These are phyloP conservation scores for Aphyosemion australe DNA, from an alignment of 2,113 vertebrate genomes.

Conservation along the genomic window DNA sequence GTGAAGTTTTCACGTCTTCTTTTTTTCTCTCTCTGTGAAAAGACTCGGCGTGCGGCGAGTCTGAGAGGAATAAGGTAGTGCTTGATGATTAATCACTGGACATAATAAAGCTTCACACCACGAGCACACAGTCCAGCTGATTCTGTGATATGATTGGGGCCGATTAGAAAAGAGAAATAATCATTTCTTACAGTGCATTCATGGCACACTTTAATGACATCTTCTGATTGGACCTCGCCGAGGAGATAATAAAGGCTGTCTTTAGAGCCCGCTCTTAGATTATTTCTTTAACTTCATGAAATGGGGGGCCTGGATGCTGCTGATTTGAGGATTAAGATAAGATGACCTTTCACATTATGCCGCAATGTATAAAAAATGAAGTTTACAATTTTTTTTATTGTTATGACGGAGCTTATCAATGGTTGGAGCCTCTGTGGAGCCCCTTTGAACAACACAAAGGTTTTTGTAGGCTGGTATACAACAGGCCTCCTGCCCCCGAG, in stretches of 20 bases:
- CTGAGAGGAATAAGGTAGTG: constrained; percentile 66
- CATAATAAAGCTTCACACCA: constrained; percentile 75
- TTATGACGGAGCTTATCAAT: constrained; percentile 80
- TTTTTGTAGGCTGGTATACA: constrained; percentile 63
- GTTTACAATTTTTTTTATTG: constrained; percentile 68
- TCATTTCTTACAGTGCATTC: constrained; percentile 70
- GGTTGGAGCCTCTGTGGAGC: constrained; percentile 67
- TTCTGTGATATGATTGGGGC: constrained; percentile 69
- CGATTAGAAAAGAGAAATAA: constrained; percentile 75
- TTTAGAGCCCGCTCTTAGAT: constrained; percentile 75
- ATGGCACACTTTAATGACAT: constrained; percentile 71
- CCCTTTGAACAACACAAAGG: constrained; percentile 72
- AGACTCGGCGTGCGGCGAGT: constrained; percentile 48
- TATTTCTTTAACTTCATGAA: constrained; percentile 79
- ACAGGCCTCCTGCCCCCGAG: constrained; percentile 67
- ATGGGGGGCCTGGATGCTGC: constrained; percentile 71
- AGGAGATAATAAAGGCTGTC: constrained; percentile 72
- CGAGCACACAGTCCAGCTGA: constrained; percentile 70
- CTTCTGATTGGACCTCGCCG: constrained; percentile 70
- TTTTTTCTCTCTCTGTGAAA: constrained; percentile 28
- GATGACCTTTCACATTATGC: constrained; percentile 80
- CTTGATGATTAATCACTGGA: constrained; percentile 72
- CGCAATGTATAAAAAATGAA: constrained; percentile 80
- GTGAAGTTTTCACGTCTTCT: constrained; percentile 40
- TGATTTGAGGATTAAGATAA: constrained; percentile 83